Percentiles rank a stretch among this genome's conserved stretches.
phyloP scores from a whole-genome alignment of 2,888 invertebrate species.

The Slavum lentiscoides region DNA sequence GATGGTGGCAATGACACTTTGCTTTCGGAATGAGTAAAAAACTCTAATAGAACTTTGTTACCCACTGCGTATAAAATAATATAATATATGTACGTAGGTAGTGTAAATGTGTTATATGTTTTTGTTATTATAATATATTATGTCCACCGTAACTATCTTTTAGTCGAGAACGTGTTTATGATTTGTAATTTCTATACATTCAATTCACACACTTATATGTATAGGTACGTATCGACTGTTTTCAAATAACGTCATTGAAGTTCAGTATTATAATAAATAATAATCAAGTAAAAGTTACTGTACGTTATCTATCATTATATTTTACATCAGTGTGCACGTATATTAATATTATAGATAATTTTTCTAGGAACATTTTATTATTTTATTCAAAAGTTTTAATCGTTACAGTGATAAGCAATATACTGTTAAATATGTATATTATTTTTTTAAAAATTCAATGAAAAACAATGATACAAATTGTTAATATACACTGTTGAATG shows the following conservation, averaged over 20 bases:
- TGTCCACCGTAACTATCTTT: background rate
- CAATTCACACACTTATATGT: background rate
- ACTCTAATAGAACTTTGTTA: background rate
- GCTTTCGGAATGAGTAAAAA: background rate
- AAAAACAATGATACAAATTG: too few species aligned
- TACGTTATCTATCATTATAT: background rate
- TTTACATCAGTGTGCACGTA: background rate
- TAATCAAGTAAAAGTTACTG: background rate
- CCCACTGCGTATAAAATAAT: too few species aligned
- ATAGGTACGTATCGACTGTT: background rate
- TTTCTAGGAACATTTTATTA: background rate
- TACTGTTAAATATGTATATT: too few species aligned
- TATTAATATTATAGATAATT: background rate
- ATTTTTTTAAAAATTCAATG: too few species aligned
- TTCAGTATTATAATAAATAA: background rate
- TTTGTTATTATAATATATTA: background rate
- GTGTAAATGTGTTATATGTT: too few species aligned
- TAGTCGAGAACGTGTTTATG: background rate
- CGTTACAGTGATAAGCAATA: background rate
- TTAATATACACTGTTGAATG: too few species aligned
- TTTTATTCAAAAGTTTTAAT: background rate
- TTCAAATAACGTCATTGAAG: background rate
- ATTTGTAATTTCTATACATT: background rate
- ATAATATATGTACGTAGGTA: too few species aligned
- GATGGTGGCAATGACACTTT: background rate